A percentile compares a stretch with the other conserved stretches of the same genome.
phyloP scores from a whole-genome alignment of 2,888 invertebrate genomes.

The Steinernema hermaphroditum region DNA sequence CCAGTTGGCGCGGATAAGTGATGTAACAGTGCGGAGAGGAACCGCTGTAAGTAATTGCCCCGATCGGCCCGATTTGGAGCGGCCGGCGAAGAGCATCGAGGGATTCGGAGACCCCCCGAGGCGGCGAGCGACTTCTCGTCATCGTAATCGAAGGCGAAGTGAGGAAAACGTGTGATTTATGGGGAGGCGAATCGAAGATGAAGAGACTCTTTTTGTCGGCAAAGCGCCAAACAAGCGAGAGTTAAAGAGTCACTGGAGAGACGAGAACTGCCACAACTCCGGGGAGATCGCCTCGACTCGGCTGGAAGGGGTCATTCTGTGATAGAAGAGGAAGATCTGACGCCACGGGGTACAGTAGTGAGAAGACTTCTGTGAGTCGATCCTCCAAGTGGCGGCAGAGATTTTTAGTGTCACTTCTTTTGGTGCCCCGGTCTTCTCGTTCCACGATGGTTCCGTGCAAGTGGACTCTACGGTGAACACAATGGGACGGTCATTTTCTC shows the following conservation, averaged over 20 bases:
- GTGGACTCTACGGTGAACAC: too few relatives aligned
- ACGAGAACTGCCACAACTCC: neutral
- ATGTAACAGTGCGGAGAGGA: conserved; percentile 6
- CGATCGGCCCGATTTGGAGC: conserved; percentile 19
- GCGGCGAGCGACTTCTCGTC: conserved; percentile 16
- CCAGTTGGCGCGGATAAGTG: conserved; percentile 11
- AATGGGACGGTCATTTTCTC: too few relatives aligned
- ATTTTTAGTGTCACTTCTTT: too few relatives aligned
- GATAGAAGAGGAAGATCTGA: too few relatives aligned
- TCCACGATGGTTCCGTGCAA: too few relatives aligned
- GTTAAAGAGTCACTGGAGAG: conserved; percentile 26
- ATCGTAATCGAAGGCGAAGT: conserved; percentile 30
- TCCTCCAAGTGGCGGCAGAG: too few relatives aligned
- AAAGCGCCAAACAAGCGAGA: conserved; percentile 2
- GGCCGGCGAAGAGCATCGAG: neutral
- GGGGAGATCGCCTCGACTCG: too few relatives aligned
- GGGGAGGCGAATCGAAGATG: conserved; percentile 18
- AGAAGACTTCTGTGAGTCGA: too few relatives aligned
- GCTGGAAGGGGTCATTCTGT: too few relatives aligned
- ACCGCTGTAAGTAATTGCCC: conserved; percentile 5
- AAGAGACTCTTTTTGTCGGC: conserved; percentile 26
- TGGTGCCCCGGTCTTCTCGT: too few relatives aligned
- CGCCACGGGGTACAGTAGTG: too few relatives aligned
- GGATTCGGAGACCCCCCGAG: neutral
- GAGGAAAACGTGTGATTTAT: conserved; percentile 30